These are phyloP conservation scores for Aphidoletes aphidimyza DNA, from an alignment of 2,888 invertebrate genomes.

Conservation along the genomic window DNA sequence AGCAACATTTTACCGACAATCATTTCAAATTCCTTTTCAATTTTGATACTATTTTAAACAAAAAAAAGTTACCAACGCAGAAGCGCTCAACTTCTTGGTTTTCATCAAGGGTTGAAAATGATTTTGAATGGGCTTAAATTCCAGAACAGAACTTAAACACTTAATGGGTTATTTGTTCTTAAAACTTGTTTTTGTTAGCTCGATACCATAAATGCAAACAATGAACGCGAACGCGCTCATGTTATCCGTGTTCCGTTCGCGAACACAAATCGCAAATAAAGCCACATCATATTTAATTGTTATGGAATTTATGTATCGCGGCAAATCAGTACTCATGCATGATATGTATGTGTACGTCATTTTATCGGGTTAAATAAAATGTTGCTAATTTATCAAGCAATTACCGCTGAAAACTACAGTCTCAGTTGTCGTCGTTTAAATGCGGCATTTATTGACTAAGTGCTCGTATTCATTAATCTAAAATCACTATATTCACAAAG, in stretches of 20 bases:
- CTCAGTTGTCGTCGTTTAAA: background rate
- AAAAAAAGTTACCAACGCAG: too few species aligned
- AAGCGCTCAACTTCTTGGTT: background rate
- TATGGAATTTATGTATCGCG: background rate
- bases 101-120: background rate
- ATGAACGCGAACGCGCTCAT: background rate
- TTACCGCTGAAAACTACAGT: background rate
- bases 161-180: background rate
- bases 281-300: background rate
- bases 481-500: background rate
- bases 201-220: background rate
- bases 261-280: too few species aligned
- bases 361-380: background rate
- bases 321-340: background rate
- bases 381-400: conserved; percentile 10
- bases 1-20: too few species aligned
- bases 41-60: too few species aligned
- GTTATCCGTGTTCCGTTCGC: background rate
- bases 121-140: background rate
- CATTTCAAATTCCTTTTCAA: too few species aligned
- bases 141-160: background rate
- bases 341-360: background rate
- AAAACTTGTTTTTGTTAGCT: background rate
- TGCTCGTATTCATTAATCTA: background rate
- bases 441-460: conserved; percentile 8